Evolutionary conservation across 2,113 vertebrate species (phyloP), one percentile per base, ranked within the genome.

Genomic region (Anarrhichthys ocellatus): DNA sequence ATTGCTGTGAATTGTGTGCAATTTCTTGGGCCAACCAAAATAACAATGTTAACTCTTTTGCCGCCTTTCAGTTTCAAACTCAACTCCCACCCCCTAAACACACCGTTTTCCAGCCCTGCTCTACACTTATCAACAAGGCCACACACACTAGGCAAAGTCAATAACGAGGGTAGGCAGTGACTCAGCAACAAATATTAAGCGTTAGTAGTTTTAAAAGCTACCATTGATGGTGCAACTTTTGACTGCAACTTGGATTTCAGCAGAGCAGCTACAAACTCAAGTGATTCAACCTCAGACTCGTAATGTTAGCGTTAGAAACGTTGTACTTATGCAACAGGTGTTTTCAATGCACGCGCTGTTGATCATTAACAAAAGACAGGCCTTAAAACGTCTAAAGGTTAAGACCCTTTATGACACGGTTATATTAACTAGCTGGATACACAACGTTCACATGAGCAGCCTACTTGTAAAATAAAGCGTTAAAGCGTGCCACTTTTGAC

Each of bases 171-270:
- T 9, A 17, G 22, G n/a, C 65, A 42, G 68, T 95, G 94, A 94
- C 92, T 94, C 93, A 79, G 89, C 94, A 93, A 80, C 89, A 62
- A 38, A 59, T 20, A 15, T 9, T 5, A 27, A 24, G 17, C 0
- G 32, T 83, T 68, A n/a, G 2, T 14, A 1, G 24, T 36, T 46
- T 52, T 11, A 14, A 24, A 62, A 1, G 32, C 10, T 36, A 5
- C 4, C 14, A 22, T 17, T 42, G 18, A 79, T 2, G 22, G 0
- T 13, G 50, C 29, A 2, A 9, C 9, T 29, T 74, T 38, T 17
- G 11, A 17, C 2, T 42, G 8, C 9, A 32, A 20, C 14, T 1
- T 1, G 10, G 1, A 6, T 8, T 40, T 24, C 9, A 15, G 3
- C 13, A 3, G 67, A 2, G 54, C 27, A 20, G 6, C 6, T 13